Conservation (phyloP, 1,140 invertebrate genomes). For the Myzus persicae region DNA sequence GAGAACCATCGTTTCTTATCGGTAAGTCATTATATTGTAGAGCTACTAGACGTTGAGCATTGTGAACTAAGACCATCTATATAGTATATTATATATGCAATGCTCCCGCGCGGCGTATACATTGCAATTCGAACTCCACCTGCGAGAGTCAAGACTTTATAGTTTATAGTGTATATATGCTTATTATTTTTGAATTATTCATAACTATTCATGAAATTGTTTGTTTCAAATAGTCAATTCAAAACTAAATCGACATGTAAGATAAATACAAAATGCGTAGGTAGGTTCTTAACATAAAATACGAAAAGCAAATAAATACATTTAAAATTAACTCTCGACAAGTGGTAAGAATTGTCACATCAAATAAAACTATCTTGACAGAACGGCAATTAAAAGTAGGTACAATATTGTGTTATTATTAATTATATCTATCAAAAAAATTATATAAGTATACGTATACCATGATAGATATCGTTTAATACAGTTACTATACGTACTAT, state of each 20-base stretch:
- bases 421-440: neutral
- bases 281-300: neutral
- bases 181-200: neutral
- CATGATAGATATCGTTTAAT: neutral
- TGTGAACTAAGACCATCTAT: neutral
- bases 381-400: neutral
- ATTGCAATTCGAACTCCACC: neutral
- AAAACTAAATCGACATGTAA: neutral
- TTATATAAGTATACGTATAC: neutral
- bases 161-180: neutral
- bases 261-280: neutral
- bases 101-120: neutral
- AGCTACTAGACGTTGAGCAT: neutral
- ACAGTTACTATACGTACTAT: too few species aligned
- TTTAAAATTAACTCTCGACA: neutral
- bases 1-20: constrained; percentile 74
- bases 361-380: neutral
- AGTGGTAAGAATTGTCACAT: neutral
- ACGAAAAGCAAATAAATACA: constrained; percentile 11
- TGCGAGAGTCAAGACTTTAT: neutral
- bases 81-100: neutral
- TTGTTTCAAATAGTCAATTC: neutral
- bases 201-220: neutral
- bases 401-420: neutral
- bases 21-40: constrained; percentile 69